Conservation (phyloP, 2,797 vertebrate species). For the Megaceryle alcyon region DNA sequence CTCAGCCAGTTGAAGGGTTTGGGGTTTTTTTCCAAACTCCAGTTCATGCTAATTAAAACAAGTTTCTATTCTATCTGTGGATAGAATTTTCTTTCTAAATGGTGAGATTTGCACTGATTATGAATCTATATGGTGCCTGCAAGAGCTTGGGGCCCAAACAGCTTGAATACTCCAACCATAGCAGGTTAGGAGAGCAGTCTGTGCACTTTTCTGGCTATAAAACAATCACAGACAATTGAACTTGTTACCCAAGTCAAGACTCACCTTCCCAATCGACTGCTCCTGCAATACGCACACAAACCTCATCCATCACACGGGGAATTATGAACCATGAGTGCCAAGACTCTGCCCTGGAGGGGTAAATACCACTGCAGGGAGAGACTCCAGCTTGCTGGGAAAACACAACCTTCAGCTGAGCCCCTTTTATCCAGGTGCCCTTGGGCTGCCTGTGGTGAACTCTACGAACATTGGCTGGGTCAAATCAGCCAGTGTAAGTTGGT, state of each 20-base stretch:
- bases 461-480: background rate
- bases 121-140: no score
- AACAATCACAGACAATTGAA: background rate
- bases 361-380: accelerated
- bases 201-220: background rate
- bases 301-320: accelerated
- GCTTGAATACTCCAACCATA: background rate
- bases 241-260: background rate
- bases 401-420: accelerated
- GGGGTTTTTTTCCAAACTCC: background rate
- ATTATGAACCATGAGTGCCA: accelerated
- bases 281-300: background rate
- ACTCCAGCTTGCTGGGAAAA: background rate
- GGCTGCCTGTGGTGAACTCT: background rate
- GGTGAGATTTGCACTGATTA: background rate
- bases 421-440: background rate
- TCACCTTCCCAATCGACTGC: background rate
- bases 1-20: background rate
- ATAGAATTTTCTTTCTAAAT: background rate
- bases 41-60: background rate
- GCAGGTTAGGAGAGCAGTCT: background rate
- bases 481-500: background rate
- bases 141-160: background rate
- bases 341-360: accelerated
- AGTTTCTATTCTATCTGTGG: background rate